Conservation (phyloP, 2,113 vertebrate species). For the Rutilus rutilus region DNA sequence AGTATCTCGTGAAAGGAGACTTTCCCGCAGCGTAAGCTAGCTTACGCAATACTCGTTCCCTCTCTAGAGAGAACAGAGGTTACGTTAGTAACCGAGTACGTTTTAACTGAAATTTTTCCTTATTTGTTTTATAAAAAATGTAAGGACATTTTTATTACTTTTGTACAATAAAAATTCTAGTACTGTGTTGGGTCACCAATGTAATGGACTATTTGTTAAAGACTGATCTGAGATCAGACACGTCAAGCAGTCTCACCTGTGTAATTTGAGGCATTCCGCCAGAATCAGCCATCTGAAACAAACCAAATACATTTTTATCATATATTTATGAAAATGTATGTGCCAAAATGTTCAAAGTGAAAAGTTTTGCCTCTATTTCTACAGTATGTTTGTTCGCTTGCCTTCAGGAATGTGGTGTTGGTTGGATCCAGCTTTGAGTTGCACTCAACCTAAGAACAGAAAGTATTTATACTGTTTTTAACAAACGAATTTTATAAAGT, state of each 20-base stretch:
- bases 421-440: conserved; percentile 98
- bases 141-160: background rate
- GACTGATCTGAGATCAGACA: conserved; percentile 24
- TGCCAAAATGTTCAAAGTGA: background rate
- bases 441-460: conserved; percentile 86
- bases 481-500: background rate
- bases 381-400: conserved; percentile 57
- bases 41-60: too few relatives aligned
- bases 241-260: conserved; percentile 80
- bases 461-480: background rate
- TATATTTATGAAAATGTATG: background rate
- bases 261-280: conserved; percentile 97
- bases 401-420: conserved; percentile 97
- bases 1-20: too few relatives aligned
- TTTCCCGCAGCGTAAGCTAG: too few relatives aligned
- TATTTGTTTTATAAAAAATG: background rate
- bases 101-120: background rate
- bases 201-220: background rate
- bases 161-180: background rate
- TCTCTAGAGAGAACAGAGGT: too few relatives aligned
- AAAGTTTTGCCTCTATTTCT: background rate
- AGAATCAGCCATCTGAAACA: conserved; percentile 92
- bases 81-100: too few relatives aligned
- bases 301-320: conserved; percentile 1
- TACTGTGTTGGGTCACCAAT: background rate